These are phyloP conservation scores for Scaptomyza caliginosa DNA, from an alignment of 2,888 invertebrate species.

Conservation along the genomic window DNA sequence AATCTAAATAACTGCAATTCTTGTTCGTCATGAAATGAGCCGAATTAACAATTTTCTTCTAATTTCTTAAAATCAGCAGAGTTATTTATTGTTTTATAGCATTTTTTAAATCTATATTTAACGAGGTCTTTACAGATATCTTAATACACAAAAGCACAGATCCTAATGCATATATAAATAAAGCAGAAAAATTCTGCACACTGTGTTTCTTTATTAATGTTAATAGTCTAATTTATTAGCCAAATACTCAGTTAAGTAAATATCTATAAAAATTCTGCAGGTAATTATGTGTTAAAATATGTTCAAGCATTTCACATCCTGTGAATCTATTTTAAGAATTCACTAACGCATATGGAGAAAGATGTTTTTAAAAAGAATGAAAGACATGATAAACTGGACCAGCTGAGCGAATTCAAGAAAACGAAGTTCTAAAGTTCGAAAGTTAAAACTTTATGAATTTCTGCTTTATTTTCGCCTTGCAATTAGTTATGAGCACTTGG, in stretches of 20 bases:
- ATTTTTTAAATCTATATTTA: too few species aligned
- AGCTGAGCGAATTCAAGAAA: slow-evolving; percentile 22
- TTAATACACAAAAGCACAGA: neutral
- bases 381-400: slow-evolving; percentile 7
- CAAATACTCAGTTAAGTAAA: slow-evolving; percentile 25
- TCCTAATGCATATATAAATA: neutral
- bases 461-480: slow-evolving; percentile 22
- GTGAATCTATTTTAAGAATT: slow-evolving; percentile 38
- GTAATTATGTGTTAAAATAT: slow-evolving; percentile 71
- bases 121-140: neutral
- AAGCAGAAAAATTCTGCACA: slow-evolving; percentile 3
- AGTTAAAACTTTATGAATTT: slow-evolving; percentile 39
- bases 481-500: slow-evolving; percentile 66
- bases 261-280: slow-evolving; percentile 35
- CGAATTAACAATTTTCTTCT: neutral
- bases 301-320: slow-evolving; percentile 39
- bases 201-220: slow-evolving; percentile 33
- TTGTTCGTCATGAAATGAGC: slow-evolving; percentile 27
- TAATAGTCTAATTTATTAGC: slow-evolving; percentile 46
- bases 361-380: slow-evolving; percentile 23
- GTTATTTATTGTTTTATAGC: too few species aligned
- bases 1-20: slow-evolving; percentile 53
- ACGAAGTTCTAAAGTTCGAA: slow-evolving; percentile 57
- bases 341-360: neutral
- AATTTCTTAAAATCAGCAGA: neutral